A percentile compares a stretch with the other conserved stretches of the same genome.
Conservation (phyloP, 1,140 invertebrate genomes). For the Drosophila subpulchrella region DNA sequence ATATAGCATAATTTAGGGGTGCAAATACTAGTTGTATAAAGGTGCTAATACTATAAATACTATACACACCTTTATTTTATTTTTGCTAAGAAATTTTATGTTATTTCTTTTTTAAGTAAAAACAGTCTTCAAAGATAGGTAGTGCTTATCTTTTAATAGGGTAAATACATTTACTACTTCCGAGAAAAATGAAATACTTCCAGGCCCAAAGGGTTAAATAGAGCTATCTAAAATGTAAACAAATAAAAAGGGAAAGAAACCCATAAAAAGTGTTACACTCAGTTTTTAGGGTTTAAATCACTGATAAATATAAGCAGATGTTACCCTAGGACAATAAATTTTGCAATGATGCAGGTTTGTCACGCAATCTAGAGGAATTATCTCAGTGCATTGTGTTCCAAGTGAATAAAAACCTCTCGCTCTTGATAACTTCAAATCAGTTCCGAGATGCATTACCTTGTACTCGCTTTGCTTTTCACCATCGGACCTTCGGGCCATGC, state of each 20-base stretch:
- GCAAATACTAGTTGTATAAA: neutral
- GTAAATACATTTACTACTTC: too few species aligned
- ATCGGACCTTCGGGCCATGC: neutral
- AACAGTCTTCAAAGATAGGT: too few species aligned
- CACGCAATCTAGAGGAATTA: neutral
- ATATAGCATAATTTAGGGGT: slow-evolving; percentile 14
- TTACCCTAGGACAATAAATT: neutral
- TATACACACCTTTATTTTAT: too few species aligned
- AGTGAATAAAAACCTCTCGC: slow-evolving; percentile 10
- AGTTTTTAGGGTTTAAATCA: too few species aligned
- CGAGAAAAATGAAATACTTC: neutral
- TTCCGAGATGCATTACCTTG: slow-evolving; percentile 1
- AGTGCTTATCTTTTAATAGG: too few species aligned
- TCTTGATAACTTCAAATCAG: neutral
- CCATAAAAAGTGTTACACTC: too few species aligned
- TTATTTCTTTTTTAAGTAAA: too few species aligned
- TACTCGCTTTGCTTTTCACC: neutral
- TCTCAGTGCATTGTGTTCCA: neutral
- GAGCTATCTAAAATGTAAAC: neutral
- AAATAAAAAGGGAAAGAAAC: too few species aligned
- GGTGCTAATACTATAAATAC: too few species aligned
- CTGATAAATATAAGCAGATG: too few species aligned
- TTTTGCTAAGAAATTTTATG: too few species aligned
- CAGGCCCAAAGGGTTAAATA: neutral
- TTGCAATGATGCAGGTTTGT: neutral